Evolutionary conservation across 2,113 vertebrate genomes (phyloP), one percentile per base, ranked within the genome.

Genomic region (Pica pica): DNA sequence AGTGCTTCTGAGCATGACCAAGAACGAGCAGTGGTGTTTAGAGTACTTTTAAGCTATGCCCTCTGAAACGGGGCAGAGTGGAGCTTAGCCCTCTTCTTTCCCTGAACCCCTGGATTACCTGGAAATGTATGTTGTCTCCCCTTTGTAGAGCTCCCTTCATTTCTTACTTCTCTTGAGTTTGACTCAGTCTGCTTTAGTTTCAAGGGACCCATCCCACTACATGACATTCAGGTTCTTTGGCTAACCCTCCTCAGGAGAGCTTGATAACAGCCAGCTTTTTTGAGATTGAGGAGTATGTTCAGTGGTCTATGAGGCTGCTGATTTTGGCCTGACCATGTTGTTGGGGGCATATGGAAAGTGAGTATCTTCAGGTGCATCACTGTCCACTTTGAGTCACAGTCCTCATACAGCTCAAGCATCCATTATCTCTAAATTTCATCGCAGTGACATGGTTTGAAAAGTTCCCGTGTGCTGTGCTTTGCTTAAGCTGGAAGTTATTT

Each of bases 261-360:
- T 79, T 35, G 46, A 11, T 11, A 44, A 44, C 41, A 74, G 35
- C 6, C 10, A 42, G 4, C 11, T 53, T 56, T 90, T 87, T 63
- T 70, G 65, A 44, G 31, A 9, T n/a, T 2, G 26, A 81, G 50
- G 52, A 82, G 30, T 21, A 8, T 19, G 16, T 78, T 94, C 65
- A 31, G 15, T 42, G 52, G 33, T 70, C 53, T 42, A 3, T 79
- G 30, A 68, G 37, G 49, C 24, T 71, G 44, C 67, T 68, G 63
- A 3, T 83, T 92, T 85, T 6, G 3, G 55, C 19, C 64, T 4
- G 13, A 14, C 55, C 17, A 0, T 0, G 0, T 57, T 69, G 56
- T 55, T 89, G 69, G n/a, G 18, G 26, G 5, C 14, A 9, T 35
- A 3, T 65, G 53, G 69, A 56, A 89, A 44, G 50, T 8, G 4